Evolutionary conservation across 1,140 invertebrate genomes (phyloP), one percentile per base, ranked within the genome.

Genomic region (Neodiprion virginianus): DNA sequence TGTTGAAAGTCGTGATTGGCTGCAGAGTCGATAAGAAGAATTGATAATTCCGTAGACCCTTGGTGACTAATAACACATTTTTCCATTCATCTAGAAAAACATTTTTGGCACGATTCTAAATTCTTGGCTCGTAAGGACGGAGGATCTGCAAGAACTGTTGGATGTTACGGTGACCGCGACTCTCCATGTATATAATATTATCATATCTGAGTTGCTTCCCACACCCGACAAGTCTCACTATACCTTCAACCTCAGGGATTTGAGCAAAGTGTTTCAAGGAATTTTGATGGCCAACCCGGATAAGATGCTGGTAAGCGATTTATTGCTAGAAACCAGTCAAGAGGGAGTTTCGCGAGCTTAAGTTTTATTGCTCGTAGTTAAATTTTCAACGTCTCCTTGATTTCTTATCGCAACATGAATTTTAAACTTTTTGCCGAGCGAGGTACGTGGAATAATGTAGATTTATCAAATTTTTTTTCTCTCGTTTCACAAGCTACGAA

Each of bases 221-320:
- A 92, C 91, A 0, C 93, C 93, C 0, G 87, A 91, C 28, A 94
- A 93, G 82, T 93, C 92, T 0, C 93, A 95, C 82, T 94, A 94
- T 77, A 90, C 92, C 7, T 95, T 94, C 78, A 94, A 94, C 85
- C 84, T 94, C 74, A 85, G 93, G 73, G 92, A 92, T 81, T 89
- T 94, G 48, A 90, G 91, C 83, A 92, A 95, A 80, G 93, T 96
- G 12, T 94, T 96, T 80, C 94, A 95, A 83, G 95, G 95, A 1
- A 88, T 93, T 12, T 81, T 93, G 8, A 93, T 93, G 92, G 85
- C 90, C 75, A 88, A 91, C 14, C 89, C 92, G 0, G 74, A 79
- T 17, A 77, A 80, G 28, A 82, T 92, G 0, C 81, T 88, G 77
- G 91, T 92, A 77, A 78, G 78, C 80, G 23, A 65, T 61, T 61